Base-by-base conservation (phyloP, 92 coral and sea anemone species). In the Pocillopora meandrina region DNA sequence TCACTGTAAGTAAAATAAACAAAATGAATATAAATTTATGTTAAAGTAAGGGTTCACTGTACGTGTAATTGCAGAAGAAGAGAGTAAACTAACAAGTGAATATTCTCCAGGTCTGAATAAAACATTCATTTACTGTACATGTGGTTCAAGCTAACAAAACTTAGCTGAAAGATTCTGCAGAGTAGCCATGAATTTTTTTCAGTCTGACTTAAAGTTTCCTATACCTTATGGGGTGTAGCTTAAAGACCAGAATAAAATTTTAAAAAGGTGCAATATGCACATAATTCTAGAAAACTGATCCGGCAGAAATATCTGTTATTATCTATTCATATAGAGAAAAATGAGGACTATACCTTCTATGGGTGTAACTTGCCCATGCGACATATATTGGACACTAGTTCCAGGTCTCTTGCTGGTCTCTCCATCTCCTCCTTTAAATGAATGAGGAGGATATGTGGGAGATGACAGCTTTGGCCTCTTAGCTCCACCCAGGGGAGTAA, bases 401-500 rank as follows among this genome's bases (percentile, higher is more conserved):
- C 95, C 79, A 85, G 92, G 84, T 73, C 93, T 97, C 79, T 90
- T 93, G 55, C 91, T 80, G 66, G 90, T 72, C 12, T 97, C 99
- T 10, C 84, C 83, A 73, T 95, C 98, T 19, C 95, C 90, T 11
- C 86, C 77, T 78, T 92, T 87, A 55, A 84, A 72, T 56, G 90
- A 59, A 83, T 92, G 95, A 47, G 98, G 87, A 9, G 98, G 87
- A 76, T 89, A 93, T 16, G 94, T 87, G 47, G 99, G 97, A 65
- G 99, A 97, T 17, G 90, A 88, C 68, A 94, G 78, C 80, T 95
- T 97, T 81, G 95, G 93, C 55, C 95, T 82, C 78, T 97, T 97
- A 65, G 95, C 69, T 5, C 83, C 74, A 52, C 95, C 95, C 42
- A 89, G 84, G 10, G 98, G 88, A 17, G 95, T 73, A 13, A 92